phyloP scores from a whole-genome alignment of 2,888 invertebrate species.

The Euplagia quadripunctaria region DNA sequence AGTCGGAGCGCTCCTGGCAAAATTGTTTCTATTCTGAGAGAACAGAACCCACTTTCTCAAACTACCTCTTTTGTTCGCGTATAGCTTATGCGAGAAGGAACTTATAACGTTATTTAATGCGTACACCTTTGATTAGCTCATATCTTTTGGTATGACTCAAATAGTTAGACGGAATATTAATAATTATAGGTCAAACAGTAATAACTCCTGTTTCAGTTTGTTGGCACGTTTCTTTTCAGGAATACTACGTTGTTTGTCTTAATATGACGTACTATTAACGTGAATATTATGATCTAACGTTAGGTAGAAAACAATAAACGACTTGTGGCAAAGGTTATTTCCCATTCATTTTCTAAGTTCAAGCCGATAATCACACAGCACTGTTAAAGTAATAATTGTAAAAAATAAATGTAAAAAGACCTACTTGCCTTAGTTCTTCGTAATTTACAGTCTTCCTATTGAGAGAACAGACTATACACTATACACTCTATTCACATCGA shows the following conservation, averaged over 20 bases:
- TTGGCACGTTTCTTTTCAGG: constrained; percentile 15
- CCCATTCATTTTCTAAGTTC: not conserved
- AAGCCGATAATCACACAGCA: not conserved
- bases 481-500: not conserved
- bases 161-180: constrained; percentile 20
- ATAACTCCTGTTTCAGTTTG: constrained; percentile 35
- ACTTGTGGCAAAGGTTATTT: not conserved
- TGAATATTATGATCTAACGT: not conserved
- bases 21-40: too few relatives aligned
- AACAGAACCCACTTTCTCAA: not conserved
- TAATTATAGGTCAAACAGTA: constrained; percentile 23
- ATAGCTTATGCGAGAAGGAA: not conserved
- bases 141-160: constrained; percentile 24
- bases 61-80: not conserved
- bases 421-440: too few relatives aligned
- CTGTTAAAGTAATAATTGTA: too few relatives aligned
- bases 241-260: constrained; percentile 1
- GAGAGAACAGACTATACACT: not conserved
- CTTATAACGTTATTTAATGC: constrained; percentile 20
- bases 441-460: too few relatives aligned
- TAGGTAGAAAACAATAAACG: not conserved
- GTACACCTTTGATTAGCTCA: constrained; percentile 5
- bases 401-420: too few relatives aligned
- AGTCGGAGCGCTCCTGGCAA: too few relatives aligned
- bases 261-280: not conserved